Base-by-base conservation (phyloP, 2,888 invertebrate genomes). In the Desoria tigrina region DNA sequence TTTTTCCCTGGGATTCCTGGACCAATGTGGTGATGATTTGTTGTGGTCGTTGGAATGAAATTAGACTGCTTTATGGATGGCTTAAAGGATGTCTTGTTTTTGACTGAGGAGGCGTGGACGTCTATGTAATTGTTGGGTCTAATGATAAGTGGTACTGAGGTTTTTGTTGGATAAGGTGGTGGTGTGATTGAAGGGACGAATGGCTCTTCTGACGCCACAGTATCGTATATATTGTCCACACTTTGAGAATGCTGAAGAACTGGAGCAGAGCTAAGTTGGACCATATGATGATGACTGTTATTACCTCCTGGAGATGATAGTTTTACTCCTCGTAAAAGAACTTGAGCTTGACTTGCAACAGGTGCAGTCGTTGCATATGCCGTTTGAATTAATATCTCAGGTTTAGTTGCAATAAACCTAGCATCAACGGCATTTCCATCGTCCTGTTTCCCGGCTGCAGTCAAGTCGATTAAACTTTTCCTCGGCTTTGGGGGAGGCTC, bases 351-450 rank as follows among this genome's bases (percentile, higher is more conserved):
- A 62, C 73, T 74, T 23, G 84, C 85, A 6, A 85, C 82, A 27
- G 76, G 71, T 4, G 89, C 86, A 68, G 87, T 83, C 62, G 87
- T 88, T 0, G 89, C 86, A 78, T 90, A 89, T 11, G 90, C 90
- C 77, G 88, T 89, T 24, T 90, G 82, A 69, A 90, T 87, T 78
- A 86, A 89, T 62, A 88, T 88, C 80, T 89, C 88, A 0, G 90
- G 88, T 69, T 88, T 85, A 0, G 89, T 87, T 28, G 89, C 89
- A 39, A 90, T 89, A 72, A 90, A 88, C 70, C 90, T 83, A 0
- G 90, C 90, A 56, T 88, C 83, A 0, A 88, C 87, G 81, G 90
- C 89, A 79, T 88, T 88, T 1, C 84, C 45, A 23, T 57, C 57
- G 14, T 55, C 55, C 37, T 45, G 26, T 27, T 28, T 56, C 4